Evolutionary conservation across 2,888 invertebrate species (phyloP), one percentile per base, ranked within the genome.

Genomic region (Agrotis exclamationis): DNA sequence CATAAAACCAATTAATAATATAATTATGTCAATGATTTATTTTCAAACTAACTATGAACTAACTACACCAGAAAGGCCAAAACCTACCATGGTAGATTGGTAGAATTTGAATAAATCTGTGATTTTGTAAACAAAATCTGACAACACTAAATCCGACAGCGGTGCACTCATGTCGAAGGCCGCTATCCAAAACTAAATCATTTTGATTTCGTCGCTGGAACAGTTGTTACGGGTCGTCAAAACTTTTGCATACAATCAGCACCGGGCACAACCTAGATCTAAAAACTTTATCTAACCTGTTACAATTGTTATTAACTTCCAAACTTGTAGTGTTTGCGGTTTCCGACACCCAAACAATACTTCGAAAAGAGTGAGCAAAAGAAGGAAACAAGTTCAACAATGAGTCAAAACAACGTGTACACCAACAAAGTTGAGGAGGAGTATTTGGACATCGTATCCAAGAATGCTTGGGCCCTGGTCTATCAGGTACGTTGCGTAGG

Each of bases 381-480:
- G 76, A 76, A 69, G 64, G 72, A 60, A 73, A 76, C 70, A 74
- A 82, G 63, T 65, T 70, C 58, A 70, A 84, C 59, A 72, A 82
- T 85, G 83, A 77, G 82, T 71, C 76, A 75, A 80, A 85, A 87
- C 78, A 85, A 76, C 81, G 86, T 87, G 85, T 63, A 72, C 87
- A 79, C 84, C 44, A 92, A 89, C 84, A 91, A 86, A 70, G 86
- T 98, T 82, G 98, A 98, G 95, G 96, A 97, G 65, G 98, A 98
- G 94, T 98, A 97, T 94, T 94, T 96, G 87, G 97, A 97, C 90
- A 97, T 98, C 86, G 97, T 97, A 88, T 96, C 96, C 84, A 97
- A 96, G 88, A 97, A 97, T 91, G 97, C 97, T 82, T 98, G 98
- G 98, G 94, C 97, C 78, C 92, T 96, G 82, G 94, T 97, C 81